Evolutionary conservation across 1,140 invertebrate species (phyloP), one percentile per base, ranked within the genome.

Genomic region (Lerema accius): DNA sequence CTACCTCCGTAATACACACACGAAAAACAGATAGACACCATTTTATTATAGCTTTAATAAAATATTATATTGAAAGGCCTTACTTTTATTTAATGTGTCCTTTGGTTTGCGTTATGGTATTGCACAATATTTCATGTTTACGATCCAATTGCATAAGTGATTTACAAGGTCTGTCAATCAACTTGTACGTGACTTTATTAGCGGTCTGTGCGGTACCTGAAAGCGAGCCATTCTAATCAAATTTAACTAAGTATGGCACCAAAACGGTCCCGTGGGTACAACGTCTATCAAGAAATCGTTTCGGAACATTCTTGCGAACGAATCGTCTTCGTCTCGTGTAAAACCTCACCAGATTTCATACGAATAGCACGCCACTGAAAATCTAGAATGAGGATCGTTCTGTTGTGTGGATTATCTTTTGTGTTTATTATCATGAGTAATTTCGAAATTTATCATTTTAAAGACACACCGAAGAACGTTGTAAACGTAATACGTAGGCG

Each of bases 181-280:
- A 70, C 63, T 56, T 13, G 23, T 78, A 80, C 80, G 78, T 74
- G 69, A 45, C 69, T 73, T 64, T 80, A 83, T 80, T 83, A 79
- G 67, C 63, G 63, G 58, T 56, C 62, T 58, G 78, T 80, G 67
- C 65, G 67, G 69, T 78, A 67, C 53, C 66, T 77, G 65, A 84
- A 82, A 80, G 71, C 71, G 63, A 69, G 60, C 76, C 74, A 83
- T 69, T 86, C 84, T 82, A 89, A 89, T 89, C 79, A 70, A 85
- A 80, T 84, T 86, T 85, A 32, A 32, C 28, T 32, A 84, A 80
- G 78, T 74, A 82, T 78, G 73, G 73, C 69, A 60, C 68, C 45
- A 72, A 82, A 84, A 51, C 61, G 73, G 73, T 80, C 86, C 80
- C 83, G 15, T 28, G 77, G 76, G 84, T 40, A 65, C 50, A 63